phyloP scores from a whole-genome alignment of 2,113 vertebrate genomes.

The Oryzias javanicus region DNA sequence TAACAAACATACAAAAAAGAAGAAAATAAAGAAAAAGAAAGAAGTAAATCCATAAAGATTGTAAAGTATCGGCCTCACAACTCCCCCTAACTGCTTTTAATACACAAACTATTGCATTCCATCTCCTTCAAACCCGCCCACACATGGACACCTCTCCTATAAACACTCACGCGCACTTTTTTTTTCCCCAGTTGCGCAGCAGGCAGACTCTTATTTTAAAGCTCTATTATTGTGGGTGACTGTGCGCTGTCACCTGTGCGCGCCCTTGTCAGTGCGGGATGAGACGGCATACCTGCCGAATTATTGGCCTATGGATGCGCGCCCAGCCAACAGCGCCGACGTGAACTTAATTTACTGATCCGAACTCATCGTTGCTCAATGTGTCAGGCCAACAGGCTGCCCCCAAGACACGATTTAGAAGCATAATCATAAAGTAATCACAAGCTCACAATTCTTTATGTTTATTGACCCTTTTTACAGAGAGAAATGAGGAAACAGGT shows the following conservation, averaged over 20 bases:
- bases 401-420: constrained; percentile 16
- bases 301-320: constrained; percentile 53
- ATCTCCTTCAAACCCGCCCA: constrained; percentile 43
- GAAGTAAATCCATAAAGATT: too few relatives aligned
- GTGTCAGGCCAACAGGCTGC: constrained; percentile 49
- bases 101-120: constrained; percentile 68
- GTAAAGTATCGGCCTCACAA: constrained; percentile 9
- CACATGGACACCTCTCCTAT: constrained; percentile 65
- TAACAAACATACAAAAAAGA: too few relatives aligned
- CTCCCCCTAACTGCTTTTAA: constrained; percentile 61
- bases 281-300: constrained; percentile 53
- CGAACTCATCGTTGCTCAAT: constrained; percentile 57
- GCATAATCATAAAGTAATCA: constrained; percentile 24
- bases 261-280: constrained; percentile 9
- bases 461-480: background rate
- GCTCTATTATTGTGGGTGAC: too few relatives aligned
- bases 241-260: background rate
- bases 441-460: constrained; percentile 17
- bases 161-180: constrained; percentile 57
- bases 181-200: constrained; percentile 37
- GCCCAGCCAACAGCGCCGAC: constrained; percentile 45
- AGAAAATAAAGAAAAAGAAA: too few relatives aligned
- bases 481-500: too few relatives aligned
- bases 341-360: constrained; percentile 64
- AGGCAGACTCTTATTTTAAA: too few relatives aligned